Percentiles rank a stretch among this genome's conserved stretches.
Evolutionary conservation across 2,797 vertebrate species (phyloP).

Genomic region (Simalia tracyae): DNA sequence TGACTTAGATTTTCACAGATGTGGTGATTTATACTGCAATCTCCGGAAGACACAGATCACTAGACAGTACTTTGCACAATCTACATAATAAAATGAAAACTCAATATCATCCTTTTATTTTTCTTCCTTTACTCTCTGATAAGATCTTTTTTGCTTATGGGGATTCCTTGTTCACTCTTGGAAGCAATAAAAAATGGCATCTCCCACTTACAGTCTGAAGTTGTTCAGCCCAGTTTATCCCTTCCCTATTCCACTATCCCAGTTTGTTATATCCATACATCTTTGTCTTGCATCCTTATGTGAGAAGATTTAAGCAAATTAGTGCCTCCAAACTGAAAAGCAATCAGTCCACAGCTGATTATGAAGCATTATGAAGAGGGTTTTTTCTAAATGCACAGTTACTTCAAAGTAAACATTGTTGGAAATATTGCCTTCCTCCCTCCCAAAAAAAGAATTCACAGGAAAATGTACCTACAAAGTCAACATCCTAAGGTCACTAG

Average conservation of each 20-base stretch:
- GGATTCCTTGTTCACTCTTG: too few relatives aligned
- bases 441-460: not conserved
- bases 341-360: too few relatives aligned
- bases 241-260: not conserved
- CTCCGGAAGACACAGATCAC: not conserved
- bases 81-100: too few relatives aligned
- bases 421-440: not conserved
- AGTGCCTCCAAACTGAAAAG: too few relatives aligned
- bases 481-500: not conserved
- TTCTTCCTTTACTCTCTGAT: not conserved
- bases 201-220: too few relatives aligned
- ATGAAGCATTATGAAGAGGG: too few relatives aligned
- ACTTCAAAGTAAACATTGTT: not conserved
- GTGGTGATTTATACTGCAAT: not conserved
- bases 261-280: not conserved
- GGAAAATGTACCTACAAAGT: not conserved
- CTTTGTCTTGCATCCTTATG: not conserved
- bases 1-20: not conserved
- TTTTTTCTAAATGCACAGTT: too few relatives aligned
- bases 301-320: too few relatives aligned
- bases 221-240: too few relatives aligned
- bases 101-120: not conserved
- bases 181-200: not conserved
- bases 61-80: too few relatives aligned
- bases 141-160: not conserved